Conservation (phyloP, 2,113 vertebrate genomes). For the Sceloporus tristichus region DNA sequence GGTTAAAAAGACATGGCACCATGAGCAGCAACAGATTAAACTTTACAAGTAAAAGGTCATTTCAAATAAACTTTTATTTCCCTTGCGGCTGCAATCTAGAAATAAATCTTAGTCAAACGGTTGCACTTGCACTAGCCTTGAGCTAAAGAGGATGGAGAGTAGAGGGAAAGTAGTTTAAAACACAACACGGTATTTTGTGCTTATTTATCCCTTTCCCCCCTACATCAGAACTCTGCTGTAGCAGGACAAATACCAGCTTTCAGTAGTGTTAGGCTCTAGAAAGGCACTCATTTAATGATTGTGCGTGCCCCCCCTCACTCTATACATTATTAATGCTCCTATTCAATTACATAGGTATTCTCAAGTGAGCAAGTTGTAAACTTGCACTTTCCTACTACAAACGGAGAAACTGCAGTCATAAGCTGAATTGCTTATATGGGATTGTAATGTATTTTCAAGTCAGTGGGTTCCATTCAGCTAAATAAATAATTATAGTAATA, state of each 20-base stretch:
- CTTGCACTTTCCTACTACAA: constrained; percentile 13
- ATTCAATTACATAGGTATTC: constrained; percentile 45
- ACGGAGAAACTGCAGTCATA: background rate
- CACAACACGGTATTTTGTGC: constrained; percentile 1
- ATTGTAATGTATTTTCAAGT: constrained; percentile 7
- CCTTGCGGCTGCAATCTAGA: constrained; percentile 40
- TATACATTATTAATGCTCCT: constrained; percentile 35
- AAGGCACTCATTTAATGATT: constrained; percentile 29
- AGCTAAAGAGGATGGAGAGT: constrained; percentile 38
- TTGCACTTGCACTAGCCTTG: constrained; percentile 38
- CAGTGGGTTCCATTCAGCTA: background rate
- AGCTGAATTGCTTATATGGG: constrained; percentile 24
- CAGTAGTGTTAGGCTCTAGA: constrained; percentile 31
- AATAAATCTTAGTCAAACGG: constrained; percentile 66
- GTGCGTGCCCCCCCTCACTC: constrained; percentile 1
- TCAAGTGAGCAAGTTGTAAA: constrained; percentile 38
- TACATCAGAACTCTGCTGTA: constrained; percentile 36
- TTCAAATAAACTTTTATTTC: constrained; percentile 67
- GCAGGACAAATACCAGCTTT: constrained; percentile 39
- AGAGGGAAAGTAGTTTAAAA: constrained; percentile 42
- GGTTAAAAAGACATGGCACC: constrained; percentile 47
- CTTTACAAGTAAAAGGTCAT: constrained; percentile 54
- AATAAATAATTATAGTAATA: background rate
- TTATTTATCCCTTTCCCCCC: background rate
- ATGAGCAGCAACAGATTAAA: constrained; percentile 56